Evolutionary conservation across 2,797 vertebrate genomes (phyloP), one percentile per base, ranked within the genome.

Genomic region (Leptatherina wallacei): DNA sequence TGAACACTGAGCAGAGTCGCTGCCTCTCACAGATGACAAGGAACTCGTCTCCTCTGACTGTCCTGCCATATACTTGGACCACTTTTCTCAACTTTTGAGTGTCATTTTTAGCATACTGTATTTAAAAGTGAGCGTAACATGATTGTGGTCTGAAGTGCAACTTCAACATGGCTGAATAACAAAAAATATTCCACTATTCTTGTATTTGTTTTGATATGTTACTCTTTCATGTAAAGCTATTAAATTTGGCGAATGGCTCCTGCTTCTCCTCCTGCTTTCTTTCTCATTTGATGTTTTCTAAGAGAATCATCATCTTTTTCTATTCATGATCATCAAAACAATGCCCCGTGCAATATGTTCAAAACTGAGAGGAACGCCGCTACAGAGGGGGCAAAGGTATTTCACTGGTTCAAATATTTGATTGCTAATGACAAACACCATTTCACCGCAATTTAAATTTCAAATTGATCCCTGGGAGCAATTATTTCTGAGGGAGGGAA

Each of bases 371-470:
- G 51, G 60, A 77, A 66, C 42, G 67, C 77, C 63, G 77, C 78
- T 71, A 64, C 68, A 65, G 40, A 71, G 61, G 58, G 65, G 77
- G 64, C 62, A 85, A 89, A 93, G 85, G 88, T 92, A 91, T 92
- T 94, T 83, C 88, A 80, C 57, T 20, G 86, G 88, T 93, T 93
- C 91, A 94, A 94, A 95, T 94, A 94, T 95, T 94, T 95, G 92
- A 94, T 94, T 93, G 89, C 81, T 93, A 93, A 94, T 93, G 94
- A 94, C 93, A 95, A 95, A 95, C 90, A 94, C 83, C 74, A 82
- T 89, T 94, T 93, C 91, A 69, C 80, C 85, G 80, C 77, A 79
- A 94, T 95, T 94, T 93, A 93, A 93, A 95, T 93, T 95, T 95
- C 86, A 95, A 94, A 94, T 93, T 83, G 83, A 92, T 94, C 88